Conservation (phyloP, 1,140 invertebrate species). For the Nautilus pompilius region DNA sequence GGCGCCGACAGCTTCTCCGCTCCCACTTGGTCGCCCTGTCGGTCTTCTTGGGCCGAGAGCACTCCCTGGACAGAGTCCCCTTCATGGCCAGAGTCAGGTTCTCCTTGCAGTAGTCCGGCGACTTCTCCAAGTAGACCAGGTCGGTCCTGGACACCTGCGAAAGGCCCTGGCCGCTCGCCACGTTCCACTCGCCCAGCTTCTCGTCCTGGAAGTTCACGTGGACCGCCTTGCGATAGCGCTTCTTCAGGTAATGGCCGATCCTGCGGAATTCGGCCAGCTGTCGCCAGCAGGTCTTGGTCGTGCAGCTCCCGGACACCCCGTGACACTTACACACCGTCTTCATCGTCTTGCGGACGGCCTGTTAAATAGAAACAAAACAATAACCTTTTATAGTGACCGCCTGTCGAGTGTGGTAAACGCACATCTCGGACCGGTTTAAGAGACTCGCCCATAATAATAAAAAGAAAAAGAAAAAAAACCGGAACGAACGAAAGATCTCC, state of each 20-base stretch:
- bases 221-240: constrained; percentile 84
- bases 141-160: constrained; percentile 49
- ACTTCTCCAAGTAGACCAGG: constrained; percentile 83
- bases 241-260: constrained; percentile 80
- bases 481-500: too few species aligned
- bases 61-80: constrained; percentile 65
- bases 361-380: constrained; percentile 20
- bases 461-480: too few species aligned
- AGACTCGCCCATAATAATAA: too few species aligned
- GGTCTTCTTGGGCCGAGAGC: constrained; percentile 22
- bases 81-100: constrained; percentile 77
- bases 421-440: too few species aligned
- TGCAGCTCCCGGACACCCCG: constrained; percentile 84
- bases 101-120: constrained; percentile 77
- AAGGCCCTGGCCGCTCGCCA: constrained; percentile 13
- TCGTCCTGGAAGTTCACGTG: constrained; percentile 55
- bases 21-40: constrained; percentile 65
- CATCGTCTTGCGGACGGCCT: constrained; percentile 83
- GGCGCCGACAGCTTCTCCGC: constrained; percentile 66
- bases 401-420: too few species aligned
- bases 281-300: constrained; percentile 88
- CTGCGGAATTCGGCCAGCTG: constrained; percentile 80
- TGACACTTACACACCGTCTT: constrained; percentile 91
- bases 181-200: constrained; percentile 20
- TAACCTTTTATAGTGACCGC: too few species aligned